Percentiles rank a stretch among this genome's conserved stretches.
phyloP scores from a whole-genome alignment of 2,113 vertebrate species.

The Rhadina sibilatrix region DNA sequence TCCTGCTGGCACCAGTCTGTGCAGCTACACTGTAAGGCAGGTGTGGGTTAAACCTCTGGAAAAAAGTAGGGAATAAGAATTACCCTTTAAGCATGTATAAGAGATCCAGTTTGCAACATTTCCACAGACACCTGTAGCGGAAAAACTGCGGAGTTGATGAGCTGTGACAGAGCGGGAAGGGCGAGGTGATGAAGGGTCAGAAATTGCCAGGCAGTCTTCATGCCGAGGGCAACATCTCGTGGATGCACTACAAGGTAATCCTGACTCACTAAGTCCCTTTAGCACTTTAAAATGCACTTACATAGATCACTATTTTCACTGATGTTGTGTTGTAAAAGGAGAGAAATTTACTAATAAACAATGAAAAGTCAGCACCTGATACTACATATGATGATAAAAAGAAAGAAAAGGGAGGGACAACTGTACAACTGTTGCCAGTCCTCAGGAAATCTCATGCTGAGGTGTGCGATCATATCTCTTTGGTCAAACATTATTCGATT shows the following conservation, averaged over 20 bases:
- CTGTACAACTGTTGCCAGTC: not conserved
- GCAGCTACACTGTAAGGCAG: not conserved
- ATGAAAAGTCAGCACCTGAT: not conserved
- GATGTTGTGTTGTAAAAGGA: not conserved
- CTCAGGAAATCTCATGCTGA: not conserved
- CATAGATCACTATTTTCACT: not conserved
- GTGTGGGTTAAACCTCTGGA: not conserved
- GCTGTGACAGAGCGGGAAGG: not conserved
- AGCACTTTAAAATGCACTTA: not conserved
- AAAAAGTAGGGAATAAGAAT: not conserved
- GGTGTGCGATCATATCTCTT: not conserved
- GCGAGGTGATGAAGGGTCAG: not conserved
- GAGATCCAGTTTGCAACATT: not conserved
- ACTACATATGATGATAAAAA: not conserved
- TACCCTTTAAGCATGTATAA: not conserved
- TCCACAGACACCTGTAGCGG: not conserved
- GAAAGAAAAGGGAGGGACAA: not conserved
- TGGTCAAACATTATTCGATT: not conserved
- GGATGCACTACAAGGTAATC: not conserved
- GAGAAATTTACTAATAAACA: not conserved
- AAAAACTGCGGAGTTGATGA: not conserved
- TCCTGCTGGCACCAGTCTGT: not conserved
- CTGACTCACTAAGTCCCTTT: not conserved
- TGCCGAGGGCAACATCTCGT: not conserved
- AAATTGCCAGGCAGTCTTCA: not conserved